Percentiles rank a stretch among this genome's conserved stretches.
Evolutionary conservation across 2,797 vertebrate species (phyloP).

Genomic region (Siniperca scherzeri): DNA sequence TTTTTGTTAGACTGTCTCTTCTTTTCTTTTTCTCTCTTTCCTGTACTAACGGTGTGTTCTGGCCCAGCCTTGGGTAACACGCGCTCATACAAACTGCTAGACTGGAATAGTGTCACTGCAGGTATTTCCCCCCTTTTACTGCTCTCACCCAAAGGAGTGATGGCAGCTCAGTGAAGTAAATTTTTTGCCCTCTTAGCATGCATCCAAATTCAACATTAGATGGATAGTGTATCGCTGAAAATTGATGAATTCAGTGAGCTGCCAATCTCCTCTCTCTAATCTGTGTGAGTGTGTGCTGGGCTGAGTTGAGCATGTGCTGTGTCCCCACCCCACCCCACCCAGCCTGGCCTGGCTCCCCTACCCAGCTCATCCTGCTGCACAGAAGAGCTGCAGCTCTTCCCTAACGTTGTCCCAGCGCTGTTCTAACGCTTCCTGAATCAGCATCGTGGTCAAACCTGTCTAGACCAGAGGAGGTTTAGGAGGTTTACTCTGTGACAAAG

Average conservation of each 20-base stretch:
- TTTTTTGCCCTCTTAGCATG: not conserved
- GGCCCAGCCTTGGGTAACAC: conserved; percentile 99
- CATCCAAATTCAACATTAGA: not conserved
- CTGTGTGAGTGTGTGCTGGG: conserved; percentile 77
- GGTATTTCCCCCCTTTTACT: conserved; percentile 98
- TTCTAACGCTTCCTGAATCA: conserved; percentile 66
- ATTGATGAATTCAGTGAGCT: conserved; percentile 91
- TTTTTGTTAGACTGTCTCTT: conserved; percentile 93
- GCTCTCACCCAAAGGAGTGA: conserved; percentile 92
- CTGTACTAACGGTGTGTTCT: conserved; percentile 99
- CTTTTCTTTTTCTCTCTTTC: conserved; percentile 82
- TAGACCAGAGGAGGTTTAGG: conserved; percentile 80
- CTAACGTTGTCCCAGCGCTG: conserved; percentile 62
- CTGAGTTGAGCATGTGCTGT: conserved; percentile 81
- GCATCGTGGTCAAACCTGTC: conserved; percentile 77
- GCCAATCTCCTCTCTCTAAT: conserved; percentile 90
- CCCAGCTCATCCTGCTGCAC: conserved; percentile 59
- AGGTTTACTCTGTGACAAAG: conserved; percentile 75
- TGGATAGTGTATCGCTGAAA: not conserved
- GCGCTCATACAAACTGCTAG: conserved; percentile 99
- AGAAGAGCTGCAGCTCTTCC: conserved; percentile 60
- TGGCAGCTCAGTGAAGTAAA: conserved; percentile 96
- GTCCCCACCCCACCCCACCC: conserved; percentile 70
- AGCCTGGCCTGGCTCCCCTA: conserved; percentile 62
- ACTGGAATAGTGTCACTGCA: conserved; percentile 99